Conservation (phyloP, 2,888 invertebrate genomes). For the Tipula helvola region DNA sequence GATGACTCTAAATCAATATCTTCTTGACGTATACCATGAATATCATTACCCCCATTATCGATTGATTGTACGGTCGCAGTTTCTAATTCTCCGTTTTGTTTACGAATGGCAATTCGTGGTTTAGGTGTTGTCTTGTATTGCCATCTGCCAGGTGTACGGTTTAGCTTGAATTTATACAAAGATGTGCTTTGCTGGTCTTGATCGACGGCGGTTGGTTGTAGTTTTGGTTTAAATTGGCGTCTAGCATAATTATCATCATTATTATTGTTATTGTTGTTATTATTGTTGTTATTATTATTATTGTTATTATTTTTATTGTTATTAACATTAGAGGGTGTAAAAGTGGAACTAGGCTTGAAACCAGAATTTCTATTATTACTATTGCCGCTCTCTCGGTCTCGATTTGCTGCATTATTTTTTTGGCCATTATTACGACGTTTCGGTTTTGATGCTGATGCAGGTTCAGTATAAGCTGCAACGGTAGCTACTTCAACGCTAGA, state of each 20-base stretch:
- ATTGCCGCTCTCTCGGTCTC: constrained; percentile 14
- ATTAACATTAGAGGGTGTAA: constrained; percentile 24
- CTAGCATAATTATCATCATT: constrained; percentile 33
- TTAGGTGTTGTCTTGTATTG: constrained; percentile 83
- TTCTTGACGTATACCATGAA: constrained; percentile 41
- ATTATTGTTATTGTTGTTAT: constrained; percentile 21
- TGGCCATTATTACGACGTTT: constrained; percentile 39
- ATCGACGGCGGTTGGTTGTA: constrained; percentile 43
- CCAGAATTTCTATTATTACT: not conserved
- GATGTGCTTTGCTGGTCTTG: constrained; percentile 44
- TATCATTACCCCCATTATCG: constrained; percentile 18
- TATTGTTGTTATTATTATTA: constrained; percentile 18
- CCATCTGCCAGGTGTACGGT: constrained; percentile 75
- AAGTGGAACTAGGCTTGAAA: constrained; percentile 28
- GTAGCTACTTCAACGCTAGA: constrained; percentile 45
- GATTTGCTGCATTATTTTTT: constrained; percentile 17
- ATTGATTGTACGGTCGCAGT: constrained; percentile 23
- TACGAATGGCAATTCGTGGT: constrained; percentile 69
- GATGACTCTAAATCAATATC: constrained; percentile 58
- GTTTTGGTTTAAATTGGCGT: constrained; percentile 57
- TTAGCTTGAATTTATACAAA: constrained; percentile 68
- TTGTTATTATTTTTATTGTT: constrained; percentile 21
- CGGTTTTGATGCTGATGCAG: constrained; percentile 29
- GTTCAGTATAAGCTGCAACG: constrained; percentile 53
- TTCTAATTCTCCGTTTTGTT: constrained; percentile 44